Evolutionary conservation across 2,797 vertebrate genomes (phyloP).

Genomic region (Bucorvus abyssinicus): DNA sequence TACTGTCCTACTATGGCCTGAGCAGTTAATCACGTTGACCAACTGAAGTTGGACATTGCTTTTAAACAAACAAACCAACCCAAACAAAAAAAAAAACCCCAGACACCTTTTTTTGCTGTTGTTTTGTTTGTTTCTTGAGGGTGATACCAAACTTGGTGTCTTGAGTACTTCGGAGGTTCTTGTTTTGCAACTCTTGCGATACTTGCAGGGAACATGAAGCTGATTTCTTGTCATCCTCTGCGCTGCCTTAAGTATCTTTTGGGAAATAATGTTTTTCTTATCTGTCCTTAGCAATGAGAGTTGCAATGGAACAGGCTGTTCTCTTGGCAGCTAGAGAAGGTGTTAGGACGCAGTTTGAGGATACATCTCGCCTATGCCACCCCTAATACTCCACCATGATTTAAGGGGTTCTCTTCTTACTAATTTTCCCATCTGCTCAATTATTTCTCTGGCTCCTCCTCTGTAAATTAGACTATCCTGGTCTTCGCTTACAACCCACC

Average conservation of each 20-base stretch:
- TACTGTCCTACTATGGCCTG: background rate
- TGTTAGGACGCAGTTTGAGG: background rate
- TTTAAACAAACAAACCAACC: background rate
- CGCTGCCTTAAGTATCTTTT: background rate
- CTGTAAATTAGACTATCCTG: background rate
- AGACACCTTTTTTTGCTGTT: background rate
- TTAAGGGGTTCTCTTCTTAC: background rate
- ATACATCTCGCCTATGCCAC: background rate
- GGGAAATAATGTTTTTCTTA: background rate
- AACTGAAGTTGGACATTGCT: background rate
- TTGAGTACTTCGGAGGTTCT: background rate
- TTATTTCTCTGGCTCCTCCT: background rate
- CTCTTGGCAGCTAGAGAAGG: background rate
- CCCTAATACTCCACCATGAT: background rate
- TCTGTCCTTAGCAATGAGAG: background rate
- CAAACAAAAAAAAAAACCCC: background rate
- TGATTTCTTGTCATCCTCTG: background rate
- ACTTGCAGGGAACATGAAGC: background rate
- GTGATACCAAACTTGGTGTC: background rate
- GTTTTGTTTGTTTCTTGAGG: background rate
- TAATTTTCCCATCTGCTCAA: background rate
- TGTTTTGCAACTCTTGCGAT: background rate
- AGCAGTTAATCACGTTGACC: background rate
- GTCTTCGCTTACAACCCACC: background rate
- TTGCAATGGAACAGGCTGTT: background rate